These are phyloP conservation scores for Eidolon dupreanum DNA, from an alignment of 2,797 vertebrate species.

Conservation along the genomic window DNA sequence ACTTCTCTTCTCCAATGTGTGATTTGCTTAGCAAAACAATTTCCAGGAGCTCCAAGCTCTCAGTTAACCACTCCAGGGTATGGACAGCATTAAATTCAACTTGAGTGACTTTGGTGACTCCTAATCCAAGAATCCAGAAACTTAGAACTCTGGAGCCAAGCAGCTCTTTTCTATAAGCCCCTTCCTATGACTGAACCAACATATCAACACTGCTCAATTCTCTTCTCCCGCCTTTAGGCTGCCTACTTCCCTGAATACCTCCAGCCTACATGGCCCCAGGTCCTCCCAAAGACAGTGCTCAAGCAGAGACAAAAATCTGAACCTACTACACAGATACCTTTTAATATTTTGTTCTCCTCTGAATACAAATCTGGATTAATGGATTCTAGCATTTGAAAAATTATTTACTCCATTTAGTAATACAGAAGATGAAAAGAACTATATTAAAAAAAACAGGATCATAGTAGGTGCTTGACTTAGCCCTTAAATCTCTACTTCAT, in stretches of 20 bases:
- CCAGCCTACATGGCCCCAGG: not conserved
- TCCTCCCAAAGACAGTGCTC: not conserved
- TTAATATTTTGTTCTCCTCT: not conserved
- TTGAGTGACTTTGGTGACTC: not conserved
- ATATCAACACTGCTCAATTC: not conserved
- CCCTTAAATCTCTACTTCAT: not conserved
- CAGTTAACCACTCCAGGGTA: not conserved
- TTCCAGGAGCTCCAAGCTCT: not conserved
- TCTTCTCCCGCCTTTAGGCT: not conserved
- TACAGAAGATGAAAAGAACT: not conserved
- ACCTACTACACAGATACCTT: not conserved
- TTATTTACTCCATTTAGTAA: not conserved
- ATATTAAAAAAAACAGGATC: not conserved
- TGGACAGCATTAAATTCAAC: not conserved
- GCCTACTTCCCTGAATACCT: not conserved
- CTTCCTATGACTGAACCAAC: not conserved
- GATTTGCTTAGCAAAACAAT: not conserved
- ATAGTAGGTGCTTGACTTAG: not conserved
- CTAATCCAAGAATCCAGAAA: not conserved
- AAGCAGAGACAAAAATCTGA: not conserved
- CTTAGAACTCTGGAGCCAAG: not conserved
- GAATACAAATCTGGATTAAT: slow-evolving; percentile 4
- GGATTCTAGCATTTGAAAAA: not conserved
- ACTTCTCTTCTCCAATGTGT: not conserved
- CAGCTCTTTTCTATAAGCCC: not conserved